phyloP scores from a whole-genome alignment of 64 coral and sea anemone genomes.

The Montipora foliosa region DNA sequence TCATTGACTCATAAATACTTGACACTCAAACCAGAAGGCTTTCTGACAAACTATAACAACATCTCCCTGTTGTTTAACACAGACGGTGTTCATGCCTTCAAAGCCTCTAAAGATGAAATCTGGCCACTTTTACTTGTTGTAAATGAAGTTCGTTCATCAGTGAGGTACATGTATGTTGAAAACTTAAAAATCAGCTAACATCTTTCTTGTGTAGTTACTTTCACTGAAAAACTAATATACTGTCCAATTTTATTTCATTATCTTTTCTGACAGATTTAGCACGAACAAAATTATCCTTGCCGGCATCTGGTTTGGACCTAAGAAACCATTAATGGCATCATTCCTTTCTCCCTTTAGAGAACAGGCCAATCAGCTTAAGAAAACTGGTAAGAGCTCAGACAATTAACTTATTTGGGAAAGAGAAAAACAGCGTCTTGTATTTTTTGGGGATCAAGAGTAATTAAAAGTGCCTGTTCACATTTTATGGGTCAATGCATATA shows the following conservation, averaged over 20 bases:
- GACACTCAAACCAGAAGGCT: background rate
- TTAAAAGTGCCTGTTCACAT: no score
- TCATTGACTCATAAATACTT: no score
- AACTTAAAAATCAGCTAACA: no score
- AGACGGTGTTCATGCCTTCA: slow-evolving; percentile 25
- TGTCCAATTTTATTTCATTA: background rate
- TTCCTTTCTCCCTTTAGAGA: background rate
- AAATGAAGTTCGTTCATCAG: slow-evolving; percentile 26
- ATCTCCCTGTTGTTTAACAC: slow-evolving; percentile 17
- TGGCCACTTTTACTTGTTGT: slow-evolving; percentile 27
- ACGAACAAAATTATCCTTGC: background rate
- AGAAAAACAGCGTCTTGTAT: no score
- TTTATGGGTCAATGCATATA: no score
- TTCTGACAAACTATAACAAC: slow-evolving; percentile 2
- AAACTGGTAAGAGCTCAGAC: background rate
- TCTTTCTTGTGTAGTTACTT: no score
- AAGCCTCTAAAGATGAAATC: slow-evolving; percentile 34
- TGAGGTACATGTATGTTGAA: background rate
- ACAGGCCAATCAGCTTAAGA: background rate
- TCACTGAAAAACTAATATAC: background rate
- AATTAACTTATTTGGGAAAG: no score
- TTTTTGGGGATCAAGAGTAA: no score
- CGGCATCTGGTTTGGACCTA: background rate
- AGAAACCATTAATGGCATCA: background rate
- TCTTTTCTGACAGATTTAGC: background rate